Conservation (phyloP, 2,888 invertebrate species). For the Aphrophora alni region DNA sequence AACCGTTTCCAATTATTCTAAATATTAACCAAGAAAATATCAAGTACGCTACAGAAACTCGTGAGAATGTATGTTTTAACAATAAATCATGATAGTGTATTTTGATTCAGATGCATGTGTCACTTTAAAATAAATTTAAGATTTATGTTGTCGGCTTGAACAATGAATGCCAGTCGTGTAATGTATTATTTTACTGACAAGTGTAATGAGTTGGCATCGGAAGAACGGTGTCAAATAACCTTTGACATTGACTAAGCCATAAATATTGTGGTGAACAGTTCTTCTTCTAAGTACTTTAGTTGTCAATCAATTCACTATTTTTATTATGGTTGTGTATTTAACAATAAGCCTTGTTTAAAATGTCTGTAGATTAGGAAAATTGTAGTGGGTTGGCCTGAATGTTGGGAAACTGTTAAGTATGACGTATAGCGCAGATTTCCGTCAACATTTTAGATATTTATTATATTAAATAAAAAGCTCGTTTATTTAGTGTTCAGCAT, state of each 20-base stretch:
- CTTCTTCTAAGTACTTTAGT: not conserved
- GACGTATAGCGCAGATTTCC: no score
- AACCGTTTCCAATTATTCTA: not conserved
- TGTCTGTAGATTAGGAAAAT: no score
- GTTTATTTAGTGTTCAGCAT: no score
- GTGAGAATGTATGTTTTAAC: not conserved
- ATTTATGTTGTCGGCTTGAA: not conserved
- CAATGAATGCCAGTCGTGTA: not conserved
- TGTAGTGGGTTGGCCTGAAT: no score
- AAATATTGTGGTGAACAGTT: not conserved
- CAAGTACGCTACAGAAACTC: not conserved
- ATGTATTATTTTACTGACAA: not conserved
- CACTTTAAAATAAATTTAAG: not conserved
- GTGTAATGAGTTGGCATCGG: not conserved
- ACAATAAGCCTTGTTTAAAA: no score
- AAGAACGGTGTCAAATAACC: not conserved
- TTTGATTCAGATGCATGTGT: not conserved
- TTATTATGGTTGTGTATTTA: not conserved
- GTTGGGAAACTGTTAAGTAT: no score
- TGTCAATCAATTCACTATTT: not conserved
- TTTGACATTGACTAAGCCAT: not conserved
- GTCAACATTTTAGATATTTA: no score
- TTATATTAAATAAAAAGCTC: no score
- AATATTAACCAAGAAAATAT: not conserved
- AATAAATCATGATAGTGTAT: not conserved